Base-by-base conservation (phyloP, 2,888 invertebrate genomes). In the Erpobdella octoculata region DNA sequence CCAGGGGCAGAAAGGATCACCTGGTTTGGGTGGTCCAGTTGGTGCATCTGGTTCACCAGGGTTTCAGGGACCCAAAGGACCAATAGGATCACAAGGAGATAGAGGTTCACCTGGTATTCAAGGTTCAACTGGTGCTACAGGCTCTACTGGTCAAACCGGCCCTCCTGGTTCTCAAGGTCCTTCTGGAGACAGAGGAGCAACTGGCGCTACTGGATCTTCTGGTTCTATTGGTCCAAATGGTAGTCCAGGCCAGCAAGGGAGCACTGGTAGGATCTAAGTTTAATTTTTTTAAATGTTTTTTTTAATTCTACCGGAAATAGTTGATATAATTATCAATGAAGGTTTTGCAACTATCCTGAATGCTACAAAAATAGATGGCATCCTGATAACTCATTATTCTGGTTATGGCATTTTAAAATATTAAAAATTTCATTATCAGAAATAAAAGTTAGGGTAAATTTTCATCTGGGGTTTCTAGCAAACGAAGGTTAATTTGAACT, bases 31-130 rank as follows among this genome's bases (percentile, higher is more conserved):
- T 64, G 73, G 73, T n/a, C 46, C 53, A 36, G 28, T n/a, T 37
- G 73, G 73, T 41, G 35, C 64, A 25, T 3, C 15, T 33, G 72
- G 71, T 0, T n/a, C 48, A 8, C 53, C 66, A 38, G 72, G 72
- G 37, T 25, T n/a, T n/a, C 33, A 77, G 65, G 80, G 80, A 28
- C 75, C 75, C 61, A 72, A 73, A 35, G 80, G 80, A 41, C 69
- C 72, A 6, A 46, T 75, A 28, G 80, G 80, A 59, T 70, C 76
- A 41, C 8, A 58, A 48, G 72, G 70, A 46, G 37, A n/a, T 25
- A 48, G 75, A 31, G 80, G 80, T 25, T 72, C 75, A n/a, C 35
- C 53, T 28, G 74, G 74, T 15, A 35, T 61, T 1, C 58, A 48
- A 18, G 74, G 75, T 25, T 21, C 69, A 31, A 70, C 73, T 58